Evolutionary conservation across 2,113 vertebrate species (phyloP), one percentile per base, ranked within the genome.

Genomic region (Arizona elegans): DNA sequence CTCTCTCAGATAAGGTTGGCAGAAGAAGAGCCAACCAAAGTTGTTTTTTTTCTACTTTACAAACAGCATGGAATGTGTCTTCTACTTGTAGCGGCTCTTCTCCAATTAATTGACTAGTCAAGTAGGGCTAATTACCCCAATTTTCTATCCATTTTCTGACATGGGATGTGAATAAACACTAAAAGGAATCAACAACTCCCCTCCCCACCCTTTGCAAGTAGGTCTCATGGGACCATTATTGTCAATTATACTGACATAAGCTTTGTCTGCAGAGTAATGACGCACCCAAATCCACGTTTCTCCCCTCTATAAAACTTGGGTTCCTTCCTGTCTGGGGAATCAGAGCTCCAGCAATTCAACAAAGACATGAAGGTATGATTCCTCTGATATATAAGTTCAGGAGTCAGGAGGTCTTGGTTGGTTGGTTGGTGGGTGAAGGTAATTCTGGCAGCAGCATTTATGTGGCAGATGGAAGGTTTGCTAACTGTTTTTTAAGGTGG

Each of bases 181-280:
- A 58, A 85, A 93, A 62, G 55, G 52, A 47, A 90, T 15, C 55
- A 89, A 38, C 62, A 75, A 50, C 62, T 52, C 33, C 4, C 70
- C 6, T 23, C 65, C 23, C 11, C 1, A 1, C 15, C 70, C 15
- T 38, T 70, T 56, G 50, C 24, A 59, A 5, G 5, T 54, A 24
- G 13, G 4, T 10, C 88, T 91, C 24, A n/a, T 58, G 91, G 56
- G 86, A 13, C 24, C n/a, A 93, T 92, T 92, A 92, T 6, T 17
- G 90, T n/a, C 93, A 93, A 86, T 93, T 93, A 91, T 24, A 53
- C 52, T 8, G 23, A 50, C 52, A 91, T 10, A 47, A 21, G 17
- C 92, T 86, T 93, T 93, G 92, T 90, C 88, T 93, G 21, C 11
- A 21, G 75, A 86, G 24, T 90, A 59, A n/a, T 93, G 92, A 93